Percentiles rank a stretch among this genome's conserved stretches.
These are phyloP conservation scores for Drosophila ercepeae DNA, from an alignment of 1,140 invertebrate species.

Conservation along the genomic window DNA sequence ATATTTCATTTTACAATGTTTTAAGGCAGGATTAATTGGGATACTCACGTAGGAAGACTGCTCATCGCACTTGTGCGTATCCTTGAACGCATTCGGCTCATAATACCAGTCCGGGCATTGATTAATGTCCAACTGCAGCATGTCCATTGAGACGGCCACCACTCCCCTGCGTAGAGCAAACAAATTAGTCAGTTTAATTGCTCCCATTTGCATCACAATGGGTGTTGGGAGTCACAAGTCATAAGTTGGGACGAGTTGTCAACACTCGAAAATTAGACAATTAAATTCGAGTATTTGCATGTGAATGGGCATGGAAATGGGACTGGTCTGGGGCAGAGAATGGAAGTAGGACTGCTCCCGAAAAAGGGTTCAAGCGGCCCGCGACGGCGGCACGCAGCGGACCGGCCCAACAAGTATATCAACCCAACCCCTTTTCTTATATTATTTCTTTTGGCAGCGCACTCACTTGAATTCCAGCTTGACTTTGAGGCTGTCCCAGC, in stretches of 20 bases:
- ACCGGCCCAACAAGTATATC: slow-evolving; percentile 53
- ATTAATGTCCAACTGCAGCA: slow-evolving; percentile 96
- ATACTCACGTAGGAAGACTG: slow-evolving; percentile 95
- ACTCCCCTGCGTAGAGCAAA: slow-evolving; percentile 89
- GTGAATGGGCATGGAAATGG: slow-evolving; percentile 33
- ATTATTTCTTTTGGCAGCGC: slow-evolving; percentile 53
- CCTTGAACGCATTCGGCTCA: slow-evolving; percentile 96
- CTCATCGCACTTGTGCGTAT: slow-evolving; percentile 96
- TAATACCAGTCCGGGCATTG: slow-evolving; percentile 96
- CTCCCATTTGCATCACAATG: slow-evolving; percentile 69
- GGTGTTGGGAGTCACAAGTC: slow-evolving; percentile 46
- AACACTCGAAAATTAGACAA: slow-evolving; percentile 78
- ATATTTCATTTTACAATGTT: background rate
- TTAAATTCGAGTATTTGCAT: slow-evolving; percentile 64
- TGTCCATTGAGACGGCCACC: slow-evolving; percentile 95
- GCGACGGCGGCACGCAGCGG: slow-evolving; percentile 61
- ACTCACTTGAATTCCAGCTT: slow-evolving; percentile 97
- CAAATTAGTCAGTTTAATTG: slow-evolving; percentile 81
- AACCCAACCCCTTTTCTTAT: slow-evolving; percentile 19
- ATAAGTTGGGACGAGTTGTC: slow-evolving; percentile 67
- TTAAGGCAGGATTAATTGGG: background rate
- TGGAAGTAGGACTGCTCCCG: slow-evolving; percentile 41
- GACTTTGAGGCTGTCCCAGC: slow-evolving; percentile 95
- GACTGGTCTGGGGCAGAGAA: slow-evolving; percentile 29
- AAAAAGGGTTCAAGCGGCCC: slow-evolving; percentile 62